Evolutionary conservation across 1,140 invertebrate species (phyloP), one percentile per base, ranked within the genome.

Genomic region (Stegodyphus dumicola): DNA sequence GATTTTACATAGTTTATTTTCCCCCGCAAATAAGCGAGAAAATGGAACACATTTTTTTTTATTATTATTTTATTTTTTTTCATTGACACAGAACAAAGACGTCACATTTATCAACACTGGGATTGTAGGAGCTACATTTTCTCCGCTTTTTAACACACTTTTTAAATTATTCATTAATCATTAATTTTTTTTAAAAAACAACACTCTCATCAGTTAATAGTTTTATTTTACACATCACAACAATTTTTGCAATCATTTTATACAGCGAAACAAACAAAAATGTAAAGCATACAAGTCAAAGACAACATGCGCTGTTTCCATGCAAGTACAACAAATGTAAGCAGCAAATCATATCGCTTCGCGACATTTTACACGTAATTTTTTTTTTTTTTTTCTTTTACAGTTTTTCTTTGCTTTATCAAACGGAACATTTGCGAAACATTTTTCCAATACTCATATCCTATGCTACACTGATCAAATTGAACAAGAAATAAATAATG

Each of bases 1-100:
- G 81, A 76, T 84, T 84, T 84, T 76, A 84, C 81, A 84, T 84
- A 75, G 81, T 84, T 84, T 84, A 84, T 84, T 84, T 81, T 83
- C 76, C 56, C 67, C 81, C 70, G 33, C 81, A 76, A 76, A 84
- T 84, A n/a, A 54, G 81, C 81, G 71, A 73, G 81, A 84, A 84
- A 84, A 83, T 60, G 81, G 81, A 84, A 84, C 81, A 84, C 81
- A 84, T 76, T 67, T 69, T 60, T 78, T 76, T 75, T 84, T 71
- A 53, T 74, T 60, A 60, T 60, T 60, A 10, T 60, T 60, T 60
- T 60, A 10, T 60, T 15, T 10, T 10, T 56, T 10, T 67, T n/a
- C 17, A 84, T 84, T 84, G 81, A 84, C 81, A 84, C 69, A 69
- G 81, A 84, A 84, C 81, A 84, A 84, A 76, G 81, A 84, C 81